Evolutionary conservation across 2,797 vertebrate genomes (phyloP).

Genomic region (Apogon hyalosoma): DNA sequence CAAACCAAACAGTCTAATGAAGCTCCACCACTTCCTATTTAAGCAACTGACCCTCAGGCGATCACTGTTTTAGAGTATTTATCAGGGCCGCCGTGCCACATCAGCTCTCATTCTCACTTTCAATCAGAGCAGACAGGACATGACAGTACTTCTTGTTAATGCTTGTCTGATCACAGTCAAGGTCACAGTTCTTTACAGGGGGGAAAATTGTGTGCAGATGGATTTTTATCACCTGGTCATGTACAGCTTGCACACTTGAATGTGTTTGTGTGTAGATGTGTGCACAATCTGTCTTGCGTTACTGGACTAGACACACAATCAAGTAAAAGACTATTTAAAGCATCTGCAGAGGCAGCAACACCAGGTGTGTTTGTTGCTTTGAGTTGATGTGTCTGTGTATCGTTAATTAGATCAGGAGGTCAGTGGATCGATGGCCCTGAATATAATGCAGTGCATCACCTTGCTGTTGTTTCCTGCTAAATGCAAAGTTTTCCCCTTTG

Average conservation of each 20-base stretch:
- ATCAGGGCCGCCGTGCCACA: constrained; percentile 58
- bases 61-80: constrained; percentile 53
- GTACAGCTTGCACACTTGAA: constrained; percentile 20
- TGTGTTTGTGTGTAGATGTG: not conserved
- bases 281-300: constrained; percentile 11
- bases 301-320: constrained; percentile 19
- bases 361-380: constrained; percentile 6
- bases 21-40: constrained; percentile 27
- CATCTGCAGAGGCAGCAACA: constrained; percentile 24
- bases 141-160: constrained; percentile 54
- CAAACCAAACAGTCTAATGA: constrained; percentile 28
- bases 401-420: constrained; percentile 63
- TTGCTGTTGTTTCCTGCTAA: constrained; percentile 41
- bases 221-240: constrained; percentile 49
- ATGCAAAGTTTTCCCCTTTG: constrained; percentile 44
- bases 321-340: constrained; percentile 35
- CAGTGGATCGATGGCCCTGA: constrained; percentile 63
- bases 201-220: constrained; percentile 66
- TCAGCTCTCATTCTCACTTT: constrained; percentile 54
- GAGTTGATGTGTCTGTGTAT: constrained; percentile 19
- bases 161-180: constrained; percentile 38
- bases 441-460: constrained; percentile 49
- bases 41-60: constrained; percentile 32
- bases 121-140: constrained; percentile 46
- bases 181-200: constrained; percentile 37